These are phyloP conservation scores for Drosophila bunnanda DNA, from an alignment of 2,888 invertebrate genomes.

Conservation along the genomic window DNA sequence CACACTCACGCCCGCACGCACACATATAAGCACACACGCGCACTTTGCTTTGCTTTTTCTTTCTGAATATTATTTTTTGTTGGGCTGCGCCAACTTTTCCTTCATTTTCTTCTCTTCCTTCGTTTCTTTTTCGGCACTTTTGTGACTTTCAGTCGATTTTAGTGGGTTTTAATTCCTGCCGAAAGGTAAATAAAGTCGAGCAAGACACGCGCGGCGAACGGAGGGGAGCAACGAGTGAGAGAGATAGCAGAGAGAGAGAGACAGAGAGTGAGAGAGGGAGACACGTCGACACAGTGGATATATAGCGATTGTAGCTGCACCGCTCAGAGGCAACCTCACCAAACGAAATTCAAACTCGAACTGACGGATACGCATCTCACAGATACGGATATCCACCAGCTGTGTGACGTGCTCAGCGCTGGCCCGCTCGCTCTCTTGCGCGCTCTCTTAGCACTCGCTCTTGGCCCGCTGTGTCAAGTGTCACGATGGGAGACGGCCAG, in stretches of 20 bases:
- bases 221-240: slow-evolving; percentile 2
- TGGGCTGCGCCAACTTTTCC: slow-evolving; percentile 65
- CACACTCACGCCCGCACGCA: slow-evolving; percentile 32
- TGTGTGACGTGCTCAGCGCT: slow-evolving; percentile 34
- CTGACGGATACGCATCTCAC: slow-evolving; percentile 71
- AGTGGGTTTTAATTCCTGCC: slow-evolving; percentile 35
- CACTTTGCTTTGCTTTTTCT: slow-evolving; percentile 65
- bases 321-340: slow-evolving; percentile 78
- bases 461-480: slow-evolving; percentile 51
- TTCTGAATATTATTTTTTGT: slow-evolving; percentile 35
- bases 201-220: slow-evolving; percentile 57
- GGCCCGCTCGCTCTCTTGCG: slow-evolving; percentile 3
- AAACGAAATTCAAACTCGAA: slow-evolving; percentile 84
- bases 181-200: slow-evolving; percentile 41
- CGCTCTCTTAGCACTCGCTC: slow-evolving; percentile 28
- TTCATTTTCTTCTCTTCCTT: slow-evolving; percentile 40
- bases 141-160: slow-evolving; percentile 38
- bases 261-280: slow-evolving; percentile 26
- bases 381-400: slow-evolving; percentile 42
- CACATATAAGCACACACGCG: slow-evolving; percentile 55
- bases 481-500: slow-evolving; percentile 33
- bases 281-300: slow-evolving; percentile 74
- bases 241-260: slow-evolving; percentile 8
- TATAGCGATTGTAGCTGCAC: slow-evolving; percentile 15
- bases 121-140: slow-evolving; percentile 48